Conservation (phyloP, 1,140 invertebrate species). For the Cotesia vestalis region DNA sequence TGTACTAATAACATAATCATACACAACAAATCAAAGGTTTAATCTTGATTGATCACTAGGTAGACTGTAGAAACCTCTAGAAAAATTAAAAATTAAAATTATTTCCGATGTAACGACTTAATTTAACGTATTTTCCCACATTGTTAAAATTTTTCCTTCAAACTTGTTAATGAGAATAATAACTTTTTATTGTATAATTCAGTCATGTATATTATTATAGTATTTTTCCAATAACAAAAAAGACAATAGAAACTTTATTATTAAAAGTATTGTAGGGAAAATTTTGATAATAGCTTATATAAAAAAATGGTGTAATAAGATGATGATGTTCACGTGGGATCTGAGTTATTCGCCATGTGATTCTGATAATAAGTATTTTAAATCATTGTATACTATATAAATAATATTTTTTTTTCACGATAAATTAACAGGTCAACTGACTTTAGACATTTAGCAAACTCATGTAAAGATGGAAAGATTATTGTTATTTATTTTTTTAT, state of each 20-base stretch:
- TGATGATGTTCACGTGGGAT: conserved; percentile 18
- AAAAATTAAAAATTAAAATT: not conserved
- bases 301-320: not conserved
- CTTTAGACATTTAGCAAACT: conserved; percentile 12
- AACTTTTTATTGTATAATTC: not conserved
- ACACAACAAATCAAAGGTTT: too few species aligned
- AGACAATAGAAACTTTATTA: not conserved
- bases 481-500: not conserved
- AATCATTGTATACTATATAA: not conserved
- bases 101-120: not conserved
- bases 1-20: too few species aligned
- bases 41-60: too few species aligned
- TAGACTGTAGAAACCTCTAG: not conserved
- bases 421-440: conserved; percentile 21
- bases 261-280: too few species aligned
- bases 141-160: not conserved
- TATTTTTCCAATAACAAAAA: too few species aligned
- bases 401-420: not conserved
- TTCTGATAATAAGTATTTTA: conserved; percentile 21
- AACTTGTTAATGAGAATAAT: not conserved
- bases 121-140: not conserved
- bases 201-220: too few species aligned
- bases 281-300: too few species aligned
- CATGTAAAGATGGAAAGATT: not conserved
- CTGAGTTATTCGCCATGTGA: conserved; percentile 7